Evolutionary conservation across 37 sponge, comb jelly and placozoan species (phyloP).

Genomic region (Eunapius fragilis): DNA sequence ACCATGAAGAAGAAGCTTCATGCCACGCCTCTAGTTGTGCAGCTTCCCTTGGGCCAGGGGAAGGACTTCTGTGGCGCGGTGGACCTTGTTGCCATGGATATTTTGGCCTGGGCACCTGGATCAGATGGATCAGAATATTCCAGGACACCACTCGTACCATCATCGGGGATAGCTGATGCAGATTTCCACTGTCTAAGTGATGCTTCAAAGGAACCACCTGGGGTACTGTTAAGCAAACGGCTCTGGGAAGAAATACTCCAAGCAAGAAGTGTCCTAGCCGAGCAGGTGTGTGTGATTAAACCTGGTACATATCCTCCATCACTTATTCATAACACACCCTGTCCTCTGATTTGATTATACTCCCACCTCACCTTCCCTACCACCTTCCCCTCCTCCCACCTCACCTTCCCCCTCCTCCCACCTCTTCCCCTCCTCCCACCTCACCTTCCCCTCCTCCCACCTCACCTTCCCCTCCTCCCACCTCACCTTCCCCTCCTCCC

Average conservation of each 20-base stretch:
- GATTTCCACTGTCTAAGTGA: too few species aligned
- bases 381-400: too few species aligned
- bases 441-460: not conserved
- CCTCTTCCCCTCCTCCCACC: not conserved
- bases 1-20: not conserved
- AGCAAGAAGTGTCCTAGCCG: constrained; percentile 9
- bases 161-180: too few species aligned
- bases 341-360: too few species aligned
- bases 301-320: too few species aligned
- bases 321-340: too few species aligned
- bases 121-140: constrained; percentile 34
- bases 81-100: constrained; percentile 69
- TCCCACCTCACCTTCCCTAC: too few species aligned
- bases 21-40: constrained; percentile 3
- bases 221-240: not conserved
- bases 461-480: not conserved
- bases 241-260: constrained; percentile 16
- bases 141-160: constrained; percentile 21
- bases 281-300: too few species aligned
- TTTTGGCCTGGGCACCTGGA: constrained; percentile 46
- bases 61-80: constrained; percentile 72
- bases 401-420: not conserved
- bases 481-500: not conserved
- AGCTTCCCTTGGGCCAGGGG: constrained; percentile 75
- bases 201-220: too few species aligned